A percentile compares a stretch with the other conserved stretches of the same genome.
These are phyloP conservation scores for Xenopus laevis DNA, from an alignment of 2,113 vertebrate genomes.

Conservation along the genomic window DNA sequence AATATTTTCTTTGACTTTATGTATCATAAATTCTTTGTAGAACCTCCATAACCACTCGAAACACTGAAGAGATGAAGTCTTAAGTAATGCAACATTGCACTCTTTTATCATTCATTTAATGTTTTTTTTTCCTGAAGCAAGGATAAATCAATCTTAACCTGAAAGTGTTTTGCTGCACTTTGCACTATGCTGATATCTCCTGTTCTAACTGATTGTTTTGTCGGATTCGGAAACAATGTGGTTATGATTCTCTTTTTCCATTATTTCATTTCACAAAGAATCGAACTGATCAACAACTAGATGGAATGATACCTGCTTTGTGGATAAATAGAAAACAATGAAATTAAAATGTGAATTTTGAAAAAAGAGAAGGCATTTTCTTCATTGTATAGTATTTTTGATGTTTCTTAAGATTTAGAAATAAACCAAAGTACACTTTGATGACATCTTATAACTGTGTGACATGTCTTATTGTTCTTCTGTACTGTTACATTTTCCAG, in stretches of 20 bases:
- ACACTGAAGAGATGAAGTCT: background rate
- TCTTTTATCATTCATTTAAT: background rate
- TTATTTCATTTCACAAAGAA: background rate
- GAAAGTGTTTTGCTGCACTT: slow-evolving; percentile 24
- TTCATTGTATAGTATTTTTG: no score
- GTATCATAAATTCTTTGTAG: background rate
- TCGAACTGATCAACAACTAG: background rate
- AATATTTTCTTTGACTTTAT: background rate
- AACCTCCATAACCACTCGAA: background rate
- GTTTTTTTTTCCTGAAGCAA: slow-evolving; percentile 1
- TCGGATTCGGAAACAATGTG: slow-evolving; percentile 18
- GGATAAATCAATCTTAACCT: slow-evolving; percentile 9
- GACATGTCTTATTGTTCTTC: no score
- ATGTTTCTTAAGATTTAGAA: no score
- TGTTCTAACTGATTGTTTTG: slow-evolving; percentile 28
- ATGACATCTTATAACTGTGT: no score
- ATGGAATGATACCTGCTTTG: background rate
- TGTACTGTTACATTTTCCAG: no score
- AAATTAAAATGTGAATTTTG: no score
- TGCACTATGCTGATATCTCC: slow-evolving; percentile 26
- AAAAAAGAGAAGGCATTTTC: no score
- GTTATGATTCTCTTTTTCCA: slow-evolving; percentile 11
- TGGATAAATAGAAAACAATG: background rate
- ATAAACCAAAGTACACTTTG: no score
- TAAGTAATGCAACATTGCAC: no score